These are phyloP conservation scores for Dyspetes luteomarginatus DNA, from an alignment of 2,888 invertebrate species.

Conservation along the genomic window DNA sequence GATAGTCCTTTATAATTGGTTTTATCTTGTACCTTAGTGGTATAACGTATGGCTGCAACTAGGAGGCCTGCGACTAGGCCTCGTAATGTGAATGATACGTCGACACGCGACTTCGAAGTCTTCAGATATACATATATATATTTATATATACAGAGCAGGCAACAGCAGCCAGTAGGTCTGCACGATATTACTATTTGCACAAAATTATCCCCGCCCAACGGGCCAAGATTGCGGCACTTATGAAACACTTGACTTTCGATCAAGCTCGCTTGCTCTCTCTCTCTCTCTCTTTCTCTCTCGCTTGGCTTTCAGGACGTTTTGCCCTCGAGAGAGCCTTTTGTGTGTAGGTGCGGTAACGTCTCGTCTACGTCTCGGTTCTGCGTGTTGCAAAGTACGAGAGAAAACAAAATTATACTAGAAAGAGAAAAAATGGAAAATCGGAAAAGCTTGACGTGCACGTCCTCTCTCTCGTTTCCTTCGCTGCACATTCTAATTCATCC, in stretches of 20 bases:
- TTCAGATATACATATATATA: constrained; percentile 20
- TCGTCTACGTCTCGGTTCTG: neutral
- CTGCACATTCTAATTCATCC: constrained; percentile 60
- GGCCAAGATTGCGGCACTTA: constrained; percentile 78
- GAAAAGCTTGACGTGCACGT: constrained; percentile 20
- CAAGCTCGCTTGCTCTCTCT: constrained; percentile 60
- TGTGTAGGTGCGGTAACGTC: no score
- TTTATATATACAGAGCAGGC: constrained; percentile 36
- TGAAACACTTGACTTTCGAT: constrained; percentile 76
- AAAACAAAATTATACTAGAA: neutral
- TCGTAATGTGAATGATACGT: constrained; percentile 79
- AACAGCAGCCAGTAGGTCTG: constrained; percentile 73
- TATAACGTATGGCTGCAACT: constrained; percentile 10
- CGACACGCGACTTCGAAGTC: constrained; percentile 75
- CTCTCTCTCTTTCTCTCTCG: neutral
- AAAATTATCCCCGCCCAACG: constrained; percentile 76
- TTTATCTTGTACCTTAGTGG: constrained; percentile 76
- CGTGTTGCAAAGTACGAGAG: neutral
- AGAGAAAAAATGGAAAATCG: constrained; percentile 11
- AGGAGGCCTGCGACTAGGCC: constrained; percentile 62
- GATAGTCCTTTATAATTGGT: constrained; percentile 80
- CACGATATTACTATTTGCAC: constrained; percentile 82
- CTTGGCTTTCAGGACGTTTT: constrained; percentile 11
- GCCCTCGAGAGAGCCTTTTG: neutral
- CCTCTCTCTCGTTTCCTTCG: constrained; percentile 36